phyloP scores from a whole-genome alignment of 2,113 vertebrate species.

The Chamaea fasciata region DNA sequence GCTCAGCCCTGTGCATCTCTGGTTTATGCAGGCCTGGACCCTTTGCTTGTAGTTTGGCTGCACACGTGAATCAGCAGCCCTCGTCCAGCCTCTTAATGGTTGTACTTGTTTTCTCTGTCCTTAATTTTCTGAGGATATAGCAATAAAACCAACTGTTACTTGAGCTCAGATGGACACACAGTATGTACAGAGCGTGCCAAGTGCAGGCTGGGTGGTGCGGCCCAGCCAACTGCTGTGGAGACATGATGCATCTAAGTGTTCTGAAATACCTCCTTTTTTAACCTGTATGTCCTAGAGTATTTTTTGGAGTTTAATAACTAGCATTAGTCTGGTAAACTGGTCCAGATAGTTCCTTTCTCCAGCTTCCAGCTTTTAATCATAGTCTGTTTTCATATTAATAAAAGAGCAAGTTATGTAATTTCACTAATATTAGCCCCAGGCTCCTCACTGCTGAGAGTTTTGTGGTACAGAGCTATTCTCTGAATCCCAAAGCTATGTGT shows the following conservation, averaged over 20 bases:
- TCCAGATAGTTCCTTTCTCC: neutral
- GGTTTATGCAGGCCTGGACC: neutral
- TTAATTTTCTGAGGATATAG: neutral
- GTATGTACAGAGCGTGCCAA: neutral
- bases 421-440: conserved; percentile 49
- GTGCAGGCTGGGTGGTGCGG: neutral
- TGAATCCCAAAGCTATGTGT: conserved; percentile 17
- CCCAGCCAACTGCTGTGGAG: neutral
- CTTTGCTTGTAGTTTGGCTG: neutral
- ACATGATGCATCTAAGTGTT: neutral
- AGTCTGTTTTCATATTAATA: conserved; percentile 50
- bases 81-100: neutral
- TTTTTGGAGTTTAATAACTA: conserved; percentile 12
- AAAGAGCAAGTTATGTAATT: conserved; percentile 46
- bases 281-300: neutral
- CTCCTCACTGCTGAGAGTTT: conserved; percentile 22
- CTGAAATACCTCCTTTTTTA: neutral
- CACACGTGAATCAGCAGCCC: neutral
- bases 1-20: neutral
- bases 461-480: conserved; percentile 20
- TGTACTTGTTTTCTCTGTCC: neutral
- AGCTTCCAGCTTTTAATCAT: conserved; percentile 55
- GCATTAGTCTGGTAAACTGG: neutral
- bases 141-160: neutral
- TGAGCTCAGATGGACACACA: neutral